These are phyloP conservation scores for Cichladusa arquata DNA, from an alignment of 2,113 vertebrate genomes.

Conservation along the genomic window DNA sequence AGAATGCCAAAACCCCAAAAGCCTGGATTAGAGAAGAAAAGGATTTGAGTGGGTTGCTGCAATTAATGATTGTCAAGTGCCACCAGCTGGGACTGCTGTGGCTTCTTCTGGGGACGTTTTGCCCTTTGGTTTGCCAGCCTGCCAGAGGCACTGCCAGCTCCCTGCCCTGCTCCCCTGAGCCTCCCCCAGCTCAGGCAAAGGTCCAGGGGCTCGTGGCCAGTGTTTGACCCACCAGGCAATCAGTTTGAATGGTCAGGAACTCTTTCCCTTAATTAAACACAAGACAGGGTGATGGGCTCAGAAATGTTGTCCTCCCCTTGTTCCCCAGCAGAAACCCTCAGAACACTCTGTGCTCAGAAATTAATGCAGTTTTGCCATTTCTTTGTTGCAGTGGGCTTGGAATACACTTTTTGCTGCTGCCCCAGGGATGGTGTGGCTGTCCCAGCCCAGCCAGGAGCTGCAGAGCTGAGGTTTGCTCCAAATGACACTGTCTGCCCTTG, in stretches of 20 bases:
- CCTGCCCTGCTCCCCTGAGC: rapidly evolving
- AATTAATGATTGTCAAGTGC: neutral
- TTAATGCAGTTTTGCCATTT: neutral
- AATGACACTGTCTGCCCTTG: rapidly evolving
- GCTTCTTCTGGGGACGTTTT: neutral
- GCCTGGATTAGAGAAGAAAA: neutral
- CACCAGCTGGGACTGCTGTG: neutral
- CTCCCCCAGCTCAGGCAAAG: neutral
- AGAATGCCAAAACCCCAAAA: neutral
- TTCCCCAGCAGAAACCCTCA: neutral
- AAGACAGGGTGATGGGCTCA: rapidly evolving
- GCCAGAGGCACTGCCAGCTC: neutral
- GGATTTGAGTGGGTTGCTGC: neutral
- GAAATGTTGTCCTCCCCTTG: neutral
- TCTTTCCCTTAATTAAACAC: rapidly evolving
- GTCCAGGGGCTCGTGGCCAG: neutral
- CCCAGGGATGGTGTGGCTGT: neutral
- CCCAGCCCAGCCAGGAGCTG: neutral
- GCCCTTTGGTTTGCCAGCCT: neutral
- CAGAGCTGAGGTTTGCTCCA: neutral
- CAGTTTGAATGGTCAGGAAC: neutral
- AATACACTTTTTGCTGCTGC: neutral
- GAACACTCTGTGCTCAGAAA: neutral
- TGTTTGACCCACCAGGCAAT: neutral
- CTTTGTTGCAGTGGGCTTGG: neutral